These are phyloP conservation scores for Sorex araneus DNA, from an alignment of 2,113 vertebrate species.

Conservation along the genomic window DNA sequence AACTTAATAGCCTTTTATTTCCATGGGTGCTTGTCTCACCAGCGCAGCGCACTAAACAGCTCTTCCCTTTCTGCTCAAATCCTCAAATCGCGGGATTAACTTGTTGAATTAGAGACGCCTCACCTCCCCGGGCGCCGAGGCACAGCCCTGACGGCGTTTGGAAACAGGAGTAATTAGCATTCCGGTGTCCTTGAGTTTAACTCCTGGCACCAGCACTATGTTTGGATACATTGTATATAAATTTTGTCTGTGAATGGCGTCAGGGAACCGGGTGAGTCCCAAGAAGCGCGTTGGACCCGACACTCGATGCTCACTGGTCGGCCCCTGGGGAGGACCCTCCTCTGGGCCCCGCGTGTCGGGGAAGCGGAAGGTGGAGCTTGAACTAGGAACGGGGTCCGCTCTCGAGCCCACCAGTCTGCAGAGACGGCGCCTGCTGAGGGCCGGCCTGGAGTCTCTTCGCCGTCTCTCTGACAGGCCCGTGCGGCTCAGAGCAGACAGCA, in stretches of 20 bases:
- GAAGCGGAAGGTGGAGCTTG: background rate
- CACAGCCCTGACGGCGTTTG: background rate
- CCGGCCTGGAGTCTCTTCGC: too few species aligned
- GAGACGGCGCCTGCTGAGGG: too few species aligned
- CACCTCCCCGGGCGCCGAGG: background rate
- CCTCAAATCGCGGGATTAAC: conserved; percentile 57
- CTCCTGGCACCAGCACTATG: background rate
- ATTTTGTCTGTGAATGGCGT: background rate
- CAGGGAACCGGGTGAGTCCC: background rate
- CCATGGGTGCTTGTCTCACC: conserved; percentile 49
- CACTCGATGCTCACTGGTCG: background rate
- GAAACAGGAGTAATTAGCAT: conserved; percentile 52
- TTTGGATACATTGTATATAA: background rate
- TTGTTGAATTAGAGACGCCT: conserved; percentile 68
- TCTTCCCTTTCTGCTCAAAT: conserved; percentile 19
- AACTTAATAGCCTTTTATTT: conserved; percentile 50
- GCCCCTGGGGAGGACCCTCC: background rate
- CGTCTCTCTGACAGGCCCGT: too few species aligned
- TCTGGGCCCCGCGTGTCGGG: background rate
- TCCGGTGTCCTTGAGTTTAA: background rate
- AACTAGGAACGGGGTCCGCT: background rate
- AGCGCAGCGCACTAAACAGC: conserved; percentile 8
- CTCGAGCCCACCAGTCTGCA: too few species aligned
- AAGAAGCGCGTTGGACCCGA: background rate
- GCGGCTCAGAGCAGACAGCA: too few species aligned